Evolutionary conservation across 2,797 vertebrate genomes (phyloP).

Genomic region (Tarsius wallacei): DNA sequence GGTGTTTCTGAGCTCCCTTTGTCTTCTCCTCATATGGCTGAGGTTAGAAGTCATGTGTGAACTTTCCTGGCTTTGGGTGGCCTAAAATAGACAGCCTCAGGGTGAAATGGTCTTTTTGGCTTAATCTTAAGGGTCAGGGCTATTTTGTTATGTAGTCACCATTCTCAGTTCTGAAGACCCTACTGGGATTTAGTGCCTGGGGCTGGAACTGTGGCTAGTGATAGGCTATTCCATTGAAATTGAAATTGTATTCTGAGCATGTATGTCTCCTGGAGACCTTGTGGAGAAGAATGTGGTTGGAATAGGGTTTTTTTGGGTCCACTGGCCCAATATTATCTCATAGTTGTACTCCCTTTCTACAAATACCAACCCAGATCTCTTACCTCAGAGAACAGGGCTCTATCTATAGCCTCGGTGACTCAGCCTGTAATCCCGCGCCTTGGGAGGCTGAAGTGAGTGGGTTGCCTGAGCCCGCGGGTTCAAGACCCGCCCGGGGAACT

Average conservation of each 20-base stretch:
- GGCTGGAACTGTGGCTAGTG: fast-evolving
- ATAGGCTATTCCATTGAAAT: fast-evolving
- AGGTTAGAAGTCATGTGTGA: not conserved
- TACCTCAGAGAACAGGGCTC: not conserved
- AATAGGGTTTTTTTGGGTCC: not conserved
- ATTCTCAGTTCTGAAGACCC: not conserved
- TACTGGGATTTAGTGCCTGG: fast-evolving
- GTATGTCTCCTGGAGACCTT: not conserved
- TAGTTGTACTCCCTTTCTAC: not conserved
- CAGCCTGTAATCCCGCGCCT: too few relatives aligned
- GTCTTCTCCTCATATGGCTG: not conserved
- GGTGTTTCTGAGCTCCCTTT: not conserved
- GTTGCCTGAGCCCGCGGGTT: too few relatives aligned
- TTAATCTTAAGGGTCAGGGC: not conserved
- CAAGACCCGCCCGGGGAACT: too few relatives aligned
- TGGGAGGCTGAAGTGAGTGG: too few relatives aligned
- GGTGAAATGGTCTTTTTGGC: not conserved
- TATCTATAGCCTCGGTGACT: not conserved
- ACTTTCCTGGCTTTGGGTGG: not conserved
- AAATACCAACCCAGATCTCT: not conserved
- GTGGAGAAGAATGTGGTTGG: fast-evolving
- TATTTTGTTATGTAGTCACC: not conserved
- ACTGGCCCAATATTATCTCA: not conserved
- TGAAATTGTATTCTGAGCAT: not conserved
- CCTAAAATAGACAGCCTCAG: not conserved